These are phyloP conservation scores for Chelonus formosanus DNA, from an alignment of 2,888 invertebrate species.

Conservation along the genomic window DNA sequence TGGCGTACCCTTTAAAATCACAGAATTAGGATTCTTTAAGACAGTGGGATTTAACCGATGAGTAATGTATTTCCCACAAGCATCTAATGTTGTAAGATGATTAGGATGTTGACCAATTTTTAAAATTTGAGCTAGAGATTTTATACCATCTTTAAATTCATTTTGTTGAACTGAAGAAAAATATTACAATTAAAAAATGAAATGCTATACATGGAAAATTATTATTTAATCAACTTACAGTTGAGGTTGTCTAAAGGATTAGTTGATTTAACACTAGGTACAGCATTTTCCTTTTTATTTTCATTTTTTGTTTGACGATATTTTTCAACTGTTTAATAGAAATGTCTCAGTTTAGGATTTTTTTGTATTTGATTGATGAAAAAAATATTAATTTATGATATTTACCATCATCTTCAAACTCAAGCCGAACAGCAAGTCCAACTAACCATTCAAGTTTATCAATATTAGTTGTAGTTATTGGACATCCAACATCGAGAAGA, in stretches of 20 bases:
- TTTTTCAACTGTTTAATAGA: slow-evolving; percentile 63
- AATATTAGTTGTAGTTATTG: slow-evolving; percentile 69
- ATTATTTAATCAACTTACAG: slow-evolving; percentile 71
- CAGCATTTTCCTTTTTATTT: slow-evolving; percentile 68
- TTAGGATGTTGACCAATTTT: slow-evolving; percentile 84
- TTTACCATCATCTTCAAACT: slow-evolving; percentile 82
- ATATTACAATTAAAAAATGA: slow-evolving; percentile 15
- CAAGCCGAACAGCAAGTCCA: slow-evolving; percentile 82
- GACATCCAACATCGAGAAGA: slow-evolving; percentile 79
- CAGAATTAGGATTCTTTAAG: slow-evolving; percentile 68
- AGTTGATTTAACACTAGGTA: slow-evolving; percentile 78
- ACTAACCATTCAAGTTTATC: slow-evolving; percentile 88
- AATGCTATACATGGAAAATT: neutral
- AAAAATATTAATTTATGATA: slow-evolving; percentile 26
- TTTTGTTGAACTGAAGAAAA: slow-evolving; percentile 67
- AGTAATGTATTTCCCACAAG: slow-evolving; percentile 72
- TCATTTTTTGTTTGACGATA: slow-evolving; percentile 74
- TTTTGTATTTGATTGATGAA: neutral
- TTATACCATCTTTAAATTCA: slow-evolving; percentile 85
- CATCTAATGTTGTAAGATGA: slow-evolving; percentile 79
- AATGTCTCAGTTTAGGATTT: slow-evolving; percentile 22
- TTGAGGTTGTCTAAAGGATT: slow-evolving; percentile 88
- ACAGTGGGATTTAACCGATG: slow-evolving; percentile 71
- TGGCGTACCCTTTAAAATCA: slow-evolving; percentile 71
- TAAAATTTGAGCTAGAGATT: slow-evolving; percentile 79